A percentile compares a stretch with the other conserved stretches of the same genome.
These are phyloP conservation scores for Carcinoscorpius rotundicauda DNA, from an alignment of 1,140 invertebrate genomes.

Conservation along the genomic window DNA sequence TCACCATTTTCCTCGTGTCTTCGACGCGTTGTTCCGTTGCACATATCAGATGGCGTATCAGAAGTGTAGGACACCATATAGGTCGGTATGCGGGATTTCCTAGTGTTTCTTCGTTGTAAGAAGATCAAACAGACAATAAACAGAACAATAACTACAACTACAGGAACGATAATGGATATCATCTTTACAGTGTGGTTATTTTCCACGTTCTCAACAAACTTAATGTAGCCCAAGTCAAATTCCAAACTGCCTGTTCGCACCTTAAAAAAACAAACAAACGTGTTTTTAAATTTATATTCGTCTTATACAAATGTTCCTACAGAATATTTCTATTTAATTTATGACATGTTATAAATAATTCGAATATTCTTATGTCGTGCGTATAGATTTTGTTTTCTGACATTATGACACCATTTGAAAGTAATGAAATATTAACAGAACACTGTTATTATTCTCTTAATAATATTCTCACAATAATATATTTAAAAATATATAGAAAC, in stretches of 20 bases:
- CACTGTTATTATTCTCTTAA: no score
- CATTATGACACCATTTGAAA: no score
- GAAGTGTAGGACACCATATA: constrained; percentile 16
- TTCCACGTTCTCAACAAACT: constrained; percentile 4
- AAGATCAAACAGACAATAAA: neutral
- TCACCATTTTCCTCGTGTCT: neutral
- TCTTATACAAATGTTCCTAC: no score
- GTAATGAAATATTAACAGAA: no score
- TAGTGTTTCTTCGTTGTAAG: neutral
- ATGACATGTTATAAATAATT: no score
- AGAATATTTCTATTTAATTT: no score
- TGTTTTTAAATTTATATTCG: no score
- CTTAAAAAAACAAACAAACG: neutral
- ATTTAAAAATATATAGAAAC: no score
- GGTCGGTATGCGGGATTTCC: neutral
- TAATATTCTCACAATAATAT: no score
- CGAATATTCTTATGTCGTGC: no score
- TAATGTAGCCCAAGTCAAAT: constrained; percentile 3
- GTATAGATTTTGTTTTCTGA: no score
- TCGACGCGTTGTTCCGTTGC: neutral
- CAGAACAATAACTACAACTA: neutral
- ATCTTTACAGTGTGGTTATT: neutral
- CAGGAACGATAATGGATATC: neutral
- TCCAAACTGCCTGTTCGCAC: constrained; percentile 2
- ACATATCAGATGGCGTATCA: neutral